Evolutionary conservation across 2,797 vertebrate genomes (phyloP).

Genomic region (Sebastes variabilis): DNA sequence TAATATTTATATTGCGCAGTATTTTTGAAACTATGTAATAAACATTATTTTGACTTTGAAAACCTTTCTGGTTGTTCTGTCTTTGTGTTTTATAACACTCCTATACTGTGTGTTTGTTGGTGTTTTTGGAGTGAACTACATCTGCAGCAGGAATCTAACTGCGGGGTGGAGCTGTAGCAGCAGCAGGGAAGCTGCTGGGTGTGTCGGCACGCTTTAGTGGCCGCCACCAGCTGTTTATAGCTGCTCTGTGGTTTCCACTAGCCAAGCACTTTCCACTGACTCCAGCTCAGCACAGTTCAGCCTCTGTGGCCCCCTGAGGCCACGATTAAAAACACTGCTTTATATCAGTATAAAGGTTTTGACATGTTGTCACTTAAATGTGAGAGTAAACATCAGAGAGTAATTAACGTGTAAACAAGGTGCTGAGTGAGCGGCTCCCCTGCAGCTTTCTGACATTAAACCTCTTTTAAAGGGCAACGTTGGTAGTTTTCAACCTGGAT

Average conservation of each 20-base stretch:
- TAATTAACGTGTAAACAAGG: slow-evolving; percentile 31
- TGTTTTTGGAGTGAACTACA: background rate
- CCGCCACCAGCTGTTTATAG: slow-evolving; percentile 70
- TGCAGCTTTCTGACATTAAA: slow-evolving; percentile 31
- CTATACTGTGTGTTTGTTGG: background rate
- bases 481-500: too few species aligned
- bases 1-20: slow-evolving; percentile 80
- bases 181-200: slow-evolving; percentile 47
- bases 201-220: slow-evolving; percentile 62
- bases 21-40: slow-evolving; percentile 71
- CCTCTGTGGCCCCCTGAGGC: slow-evolving; percentile 22
- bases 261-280: slow-evolving; percentile 66
- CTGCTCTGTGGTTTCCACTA: slow-evolving; percentile 69
- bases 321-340: slow-evolving; percentile 15
- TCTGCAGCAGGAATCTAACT: slow-evolving; percentile 32
- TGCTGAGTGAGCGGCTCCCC: slow-evolving; percentile 47
- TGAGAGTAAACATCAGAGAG: background rate
- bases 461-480: background rate
- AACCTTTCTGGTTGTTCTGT: background rate
- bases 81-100: background rate
- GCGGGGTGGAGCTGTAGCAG: slow-evolving; percentile 23
- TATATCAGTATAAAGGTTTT: slow-evolving; percentile 1
- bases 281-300: slow-evolving; percentile 27
- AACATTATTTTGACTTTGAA: slow-evolving; percentile 69
- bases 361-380: background rate